These are phyloP conservation scores for Cylindroiulus punctatus DNA, from an alignment of 2,888 invertebrate species.

Conservation along the genomic window DNA sequence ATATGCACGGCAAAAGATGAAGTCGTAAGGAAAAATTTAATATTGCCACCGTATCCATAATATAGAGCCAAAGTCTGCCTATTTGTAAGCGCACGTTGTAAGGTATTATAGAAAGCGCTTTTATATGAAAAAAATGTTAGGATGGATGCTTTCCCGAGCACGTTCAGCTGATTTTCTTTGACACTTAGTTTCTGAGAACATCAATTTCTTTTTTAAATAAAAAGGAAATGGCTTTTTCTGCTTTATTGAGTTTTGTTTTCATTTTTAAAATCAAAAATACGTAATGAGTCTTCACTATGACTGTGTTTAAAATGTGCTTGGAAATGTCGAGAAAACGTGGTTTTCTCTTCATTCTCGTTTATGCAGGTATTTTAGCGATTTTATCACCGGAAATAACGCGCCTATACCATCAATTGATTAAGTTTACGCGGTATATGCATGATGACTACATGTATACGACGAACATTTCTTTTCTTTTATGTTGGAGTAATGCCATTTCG, in stretches of 20 bases:
- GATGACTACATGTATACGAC: too few relatives aligned
- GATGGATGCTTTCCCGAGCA: not conserved
- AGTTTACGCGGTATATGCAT: too few relatives aligned
- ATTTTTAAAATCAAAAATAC: constrained; percentile 18
- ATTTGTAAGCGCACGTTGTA: constrained; percentile 12
- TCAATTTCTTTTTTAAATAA: constrained; percentile 40
- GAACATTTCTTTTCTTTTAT: too few relatives aligned
- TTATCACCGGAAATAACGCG: too few relatives aligned
- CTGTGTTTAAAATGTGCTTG: not conserved
- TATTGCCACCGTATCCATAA: constrained; percentile 28
- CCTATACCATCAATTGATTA: too few relatives aligned
- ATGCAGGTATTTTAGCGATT: too few relatives aligned
- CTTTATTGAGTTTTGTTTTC: constrained; percentile 43
- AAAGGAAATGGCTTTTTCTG: constrained; percentile 42
- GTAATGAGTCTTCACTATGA: not conserved
- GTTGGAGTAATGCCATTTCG: too few relatives aligned
- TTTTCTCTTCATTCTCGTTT: not conserved
- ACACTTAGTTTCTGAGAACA: constrained; percentile 43
- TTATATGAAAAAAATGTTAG: not conserved
- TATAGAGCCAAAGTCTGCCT: not conserved
- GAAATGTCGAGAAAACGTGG: not conserved
- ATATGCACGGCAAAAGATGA: constrained; percentile 31
- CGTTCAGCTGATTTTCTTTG: constrained; percentile 28
- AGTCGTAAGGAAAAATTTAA: constrained; percentile 38
- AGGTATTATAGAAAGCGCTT: not conserved